phyloP scores from a whole-genome alignment of 1,140 invertebrate species.

The Zaprionus vittiger region DNA sequence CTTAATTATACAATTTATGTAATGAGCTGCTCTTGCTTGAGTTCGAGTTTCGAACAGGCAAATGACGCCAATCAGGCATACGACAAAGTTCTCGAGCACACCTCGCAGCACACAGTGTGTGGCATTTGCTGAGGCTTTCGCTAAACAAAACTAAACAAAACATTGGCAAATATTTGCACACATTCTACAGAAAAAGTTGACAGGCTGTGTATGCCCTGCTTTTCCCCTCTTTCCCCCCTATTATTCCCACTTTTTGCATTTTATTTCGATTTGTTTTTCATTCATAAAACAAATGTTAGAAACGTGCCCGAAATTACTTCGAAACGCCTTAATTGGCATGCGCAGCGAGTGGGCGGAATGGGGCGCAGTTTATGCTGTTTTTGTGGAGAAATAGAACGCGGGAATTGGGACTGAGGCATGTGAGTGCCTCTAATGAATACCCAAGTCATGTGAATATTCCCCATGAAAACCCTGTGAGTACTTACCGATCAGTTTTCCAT shows the following conservation, averaged over 20 bases:
- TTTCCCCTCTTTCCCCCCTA: neutral
- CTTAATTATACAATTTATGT: conserved; percentile 70
- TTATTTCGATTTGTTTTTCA: conserved; percentile 47
- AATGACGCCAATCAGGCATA: too few species aligned
- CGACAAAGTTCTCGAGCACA: conserved; percentile 47
- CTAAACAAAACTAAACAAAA: conserved; percentile 58
- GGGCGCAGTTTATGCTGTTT: conserved; percentile 22
- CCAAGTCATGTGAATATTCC: too few species aligned
- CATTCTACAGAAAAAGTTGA: conserved; percentile 34
- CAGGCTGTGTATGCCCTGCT: neutral
- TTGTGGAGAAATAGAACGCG: conserved; percentile 44
- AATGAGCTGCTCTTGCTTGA: conserved; percentile 19
- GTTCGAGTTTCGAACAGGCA: neutral
- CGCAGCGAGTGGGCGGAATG: conserved; percentile 40
- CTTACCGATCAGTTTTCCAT: conserved; percentile 82
- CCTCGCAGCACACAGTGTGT: conserved; percentile 40
- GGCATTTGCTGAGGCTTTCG: conserved; percentile 23
- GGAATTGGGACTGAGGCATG: conserved; percentile 7
- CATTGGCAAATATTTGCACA: conserved; percentile 60
- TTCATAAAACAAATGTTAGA: conserved; percentile 65
- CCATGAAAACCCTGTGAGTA: conserved; percentile 4
- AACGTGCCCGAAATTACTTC: conserved; percentile 60
- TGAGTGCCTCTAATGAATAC: neutral
- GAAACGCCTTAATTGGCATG: conserved; percentile 25
- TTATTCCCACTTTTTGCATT: conserved; percentile 3